Evolutionary conservation across 2,888 invertebrate species (phyloP).

Genomic region (Ethmia dodecea): DNA sequence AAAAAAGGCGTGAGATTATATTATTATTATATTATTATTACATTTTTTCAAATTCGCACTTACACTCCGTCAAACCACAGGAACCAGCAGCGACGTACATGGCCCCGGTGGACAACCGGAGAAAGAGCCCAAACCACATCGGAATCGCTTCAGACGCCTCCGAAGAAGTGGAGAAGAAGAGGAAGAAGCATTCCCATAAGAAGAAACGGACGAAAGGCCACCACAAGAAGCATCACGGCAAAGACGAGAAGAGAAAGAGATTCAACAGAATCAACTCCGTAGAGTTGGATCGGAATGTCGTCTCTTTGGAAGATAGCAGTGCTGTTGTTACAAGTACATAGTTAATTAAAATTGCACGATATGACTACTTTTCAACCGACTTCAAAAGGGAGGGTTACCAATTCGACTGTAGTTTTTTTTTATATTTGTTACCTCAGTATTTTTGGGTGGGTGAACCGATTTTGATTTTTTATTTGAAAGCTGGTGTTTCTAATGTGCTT

Average conservation of each 20-base stretch:
- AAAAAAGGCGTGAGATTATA: no score
- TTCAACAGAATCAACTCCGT: slow-evolving; percentile 36
- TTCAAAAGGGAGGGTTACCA: no score
- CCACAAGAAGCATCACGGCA: slow-evolving; percentile 40
- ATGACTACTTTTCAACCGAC: no score
- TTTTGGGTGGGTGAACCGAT: no score
- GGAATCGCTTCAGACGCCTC: slow-evolving; percentile 16
- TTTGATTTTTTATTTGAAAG: no score
- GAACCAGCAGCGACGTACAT: slow-evolving; percentile 52
- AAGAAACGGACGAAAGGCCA: slow-evolving; percentile 38
- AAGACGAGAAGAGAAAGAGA: slow-evolving; percentile 42
- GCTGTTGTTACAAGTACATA: slow-evolving; percentile 12
- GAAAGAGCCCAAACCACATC: slow-evolving; percentile 25
- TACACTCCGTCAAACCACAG: no score
- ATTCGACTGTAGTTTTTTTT: no score
- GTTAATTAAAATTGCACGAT: no score
- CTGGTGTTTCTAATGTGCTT: no score
- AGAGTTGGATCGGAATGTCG: slow-evolving; percentile 41
- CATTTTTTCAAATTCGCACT: no score
- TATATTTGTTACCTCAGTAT: no score
- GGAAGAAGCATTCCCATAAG: slow-evolving; percentile 44
- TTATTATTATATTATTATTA: no score
- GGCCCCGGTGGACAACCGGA: slow-evolving; percentile 50
- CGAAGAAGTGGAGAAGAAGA: slow-evolving; percentile 34
- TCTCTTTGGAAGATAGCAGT: slow-evolving; percentile 51